Evolutionary conservation across 2,797 vertebrate genomes (phyloP), one percentile per base, ranked within the genome.

Genomic region (Leptoclinus maculatus): DNA sequence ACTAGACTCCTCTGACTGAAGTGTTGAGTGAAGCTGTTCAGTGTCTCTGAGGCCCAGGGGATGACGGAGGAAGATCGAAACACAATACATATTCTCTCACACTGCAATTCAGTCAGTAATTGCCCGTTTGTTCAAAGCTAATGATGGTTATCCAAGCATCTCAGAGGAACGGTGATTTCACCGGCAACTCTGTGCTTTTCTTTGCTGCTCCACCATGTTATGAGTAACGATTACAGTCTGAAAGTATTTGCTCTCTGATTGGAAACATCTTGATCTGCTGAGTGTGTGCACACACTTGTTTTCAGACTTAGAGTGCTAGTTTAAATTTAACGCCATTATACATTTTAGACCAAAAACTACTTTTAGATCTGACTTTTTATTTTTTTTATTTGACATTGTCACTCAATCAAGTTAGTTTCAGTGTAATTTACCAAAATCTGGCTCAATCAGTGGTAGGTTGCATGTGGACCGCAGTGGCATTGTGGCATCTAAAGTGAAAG

Each of bases 51-150:
- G 76, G 67, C 76, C 59, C 49, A 19, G 29, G 59, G 56, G 74
- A 76, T 13, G 32, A 53, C 64, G 14, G 59, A 78, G 36, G 43
- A 51, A 68, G 25, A 76, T 72, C n/a, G 10, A 41, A 57, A 76
- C 69, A 75, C 41, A 43, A 29, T 10, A 53, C 19, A 63, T 45
- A 73, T 74, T 63, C 38, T 56, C 16, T 72, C 53, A 83, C 67
- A 19, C 63, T 65, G 68, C 65, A 70, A 63, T 80, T 86, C 73
- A 82, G 34, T 45, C n/a, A 34, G 57, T 78, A 71, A 82, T 69
- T 66, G 66, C 51, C 29, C 76, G 66, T 87, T 86, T 83, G 69
- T 59, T 53, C 54, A 38, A 54, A 68, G 53, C 74, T 77, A 76
- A 89, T 86, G 23, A 78, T 68, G 21, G 47, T 75, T 69, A 73